Evolutionary conservation across 2,113 vertebrate species (phyloP).

Genomic region (Notiomystis cincta): DNA sequence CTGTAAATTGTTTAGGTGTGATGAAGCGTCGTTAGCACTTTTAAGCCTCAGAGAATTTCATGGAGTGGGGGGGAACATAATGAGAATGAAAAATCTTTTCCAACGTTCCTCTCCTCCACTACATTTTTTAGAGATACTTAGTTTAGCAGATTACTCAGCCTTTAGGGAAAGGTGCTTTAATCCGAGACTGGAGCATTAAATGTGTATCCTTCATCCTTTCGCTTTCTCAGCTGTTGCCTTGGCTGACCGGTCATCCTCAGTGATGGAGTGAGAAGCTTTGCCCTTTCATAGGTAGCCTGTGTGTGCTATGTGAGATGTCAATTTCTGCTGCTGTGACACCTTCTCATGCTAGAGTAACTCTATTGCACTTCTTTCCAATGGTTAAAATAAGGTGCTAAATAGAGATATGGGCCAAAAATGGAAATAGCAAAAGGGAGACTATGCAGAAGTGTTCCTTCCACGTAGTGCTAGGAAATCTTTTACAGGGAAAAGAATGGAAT

Average conservation of each 20-base stretch:
- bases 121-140: not conserved
- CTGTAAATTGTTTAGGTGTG: constrained; percentile 15
- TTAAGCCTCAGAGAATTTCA: not conserved
- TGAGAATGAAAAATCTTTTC: not conserved
- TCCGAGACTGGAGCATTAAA: not conserved
- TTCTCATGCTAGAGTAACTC: not conserved
- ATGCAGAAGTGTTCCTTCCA: not conserved
- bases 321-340: not conserved
- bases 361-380: not conserved
- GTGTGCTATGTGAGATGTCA: not conserved
- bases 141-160: not conserved
- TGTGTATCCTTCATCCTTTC: not conserved
- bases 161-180: not conserved
- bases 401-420: not conserved
- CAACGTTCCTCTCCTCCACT: not conserved
- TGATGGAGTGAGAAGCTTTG: not conserved
- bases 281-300: not conserved
- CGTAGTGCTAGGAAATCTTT: not conserved
- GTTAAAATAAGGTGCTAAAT: not conserved
- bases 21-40: not conserved
- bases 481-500: not conserved
- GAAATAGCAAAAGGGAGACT: not conserved
- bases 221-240: not conserved
- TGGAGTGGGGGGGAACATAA: not conserved
- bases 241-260: not conserved